These are phyloP conservation scores for Agrilus planipennis DNA, from an alignment of 1,140 invertebrate species.

Conservation along the genomic window DNA sequence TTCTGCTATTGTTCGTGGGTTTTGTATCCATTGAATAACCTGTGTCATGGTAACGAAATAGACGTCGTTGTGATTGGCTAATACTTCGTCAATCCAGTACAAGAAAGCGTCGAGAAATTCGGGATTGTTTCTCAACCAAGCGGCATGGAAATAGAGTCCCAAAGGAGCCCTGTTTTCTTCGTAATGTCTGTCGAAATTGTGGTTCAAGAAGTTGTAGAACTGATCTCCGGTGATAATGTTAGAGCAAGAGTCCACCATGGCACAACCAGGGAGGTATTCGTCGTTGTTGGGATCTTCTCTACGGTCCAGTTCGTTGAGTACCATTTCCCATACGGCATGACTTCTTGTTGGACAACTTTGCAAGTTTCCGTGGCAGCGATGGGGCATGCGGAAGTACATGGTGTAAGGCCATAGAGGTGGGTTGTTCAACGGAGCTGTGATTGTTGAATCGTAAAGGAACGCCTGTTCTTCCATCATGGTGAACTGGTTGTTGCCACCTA, in stretches of 20 bases:
- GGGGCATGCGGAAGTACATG: slow-evolving; percentile 95
- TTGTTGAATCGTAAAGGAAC: slow-evolving; percentile 91
- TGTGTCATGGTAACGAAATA: slow-evolving; percentile 97
- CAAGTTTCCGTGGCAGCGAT: slow-evolving; percentile 84
- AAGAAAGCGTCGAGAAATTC: slow-evolving; percentile 88
- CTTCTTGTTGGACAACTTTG: slow-evolving; percentile 85
- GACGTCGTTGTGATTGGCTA: slow-evolving; percentile 79
- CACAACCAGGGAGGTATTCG: slow-evolving; percentile 85
- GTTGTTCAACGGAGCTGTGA: slow-evolving; percentile 83
- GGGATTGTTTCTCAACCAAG: slow-evolving; percentile 90
- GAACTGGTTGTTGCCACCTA: slow-evolving; percentile 94
- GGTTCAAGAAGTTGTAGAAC: slow-evolving; percentile 91
- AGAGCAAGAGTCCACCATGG: slow-evolving; percentile 93
- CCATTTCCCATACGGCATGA: slow-evolving; percentile 95
- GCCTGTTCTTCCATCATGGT: slow-evolving; percentile 97
- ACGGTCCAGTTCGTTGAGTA: slow-evolving; percentile 91
- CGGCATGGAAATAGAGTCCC: slow-evolving; percentile 90
- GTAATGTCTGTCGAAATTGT: slow-evolving; percentile 93
- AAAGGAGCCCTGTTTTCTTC: slow-evolving; percentile 86
- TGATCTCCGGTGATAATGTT: slow-evolving; percentile 88
- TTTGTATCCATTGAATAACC: slow-evolving; percentile 94
- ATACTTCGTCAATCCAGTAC: slow-evolving; percentile 88
- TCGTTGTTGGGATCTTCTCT: slow-evolving; percentile 85
- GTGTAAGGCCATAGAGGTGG: slow-evolving; percentile 95
- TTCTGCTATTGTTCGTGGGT: slow-evolving; percentile 71